Conservation (phyloP, 2,113 vertebrate species). For the Gadus chalcogrammus region DNA sequence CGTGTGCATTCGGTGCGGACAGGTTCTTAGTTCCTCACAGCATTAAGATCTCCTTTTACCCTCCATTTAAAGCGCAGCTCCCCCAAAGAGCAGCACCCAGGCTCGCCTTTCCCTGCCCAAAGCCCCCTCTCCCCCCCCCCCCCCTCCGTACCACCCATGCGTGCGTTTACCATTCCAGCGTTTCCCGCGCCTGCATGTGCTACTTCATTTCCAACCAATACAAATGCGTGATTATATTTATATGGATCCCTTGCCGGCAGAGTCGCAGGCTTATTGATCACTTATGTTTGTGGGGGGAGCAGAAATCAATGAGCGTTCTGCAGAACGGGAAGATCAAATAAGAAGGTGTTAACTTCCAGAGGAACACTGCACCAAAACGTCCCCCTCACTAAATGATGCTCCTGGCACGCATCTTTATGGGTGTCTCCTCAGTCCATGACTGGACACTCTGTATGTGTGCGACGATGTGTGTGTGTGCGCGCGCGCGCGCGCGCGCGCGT, state of each 20-base stretch:
- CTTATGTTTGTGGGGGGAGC: conserved; percentile 49
- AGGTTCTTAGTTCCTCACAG: conserved; percentile 41
- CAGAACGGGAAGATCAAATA: conserved; percentile 45
- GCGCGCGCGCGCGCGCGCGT: too few species aligned
- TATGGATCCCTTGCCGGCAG: conserved; percentile 61
- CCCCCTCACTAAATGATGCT: not conserved
- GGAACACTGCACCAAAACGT: conserved; percentile 23
- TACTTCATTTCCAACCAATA: conserved; percentile 56
- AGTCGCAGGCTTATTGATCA: conserved; percentile 62
- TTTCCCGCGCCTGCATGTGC: conserved; percentile 35
- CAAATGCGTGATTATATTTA: conserved; percentile 65
- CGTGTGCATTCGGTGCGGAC: conserved; percentile 41
- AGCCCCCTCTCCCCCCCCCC: conserved; percentile 14
- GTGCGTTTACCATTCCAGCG: conserved; percentile 40
- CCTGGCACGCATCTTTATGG: not conserved
- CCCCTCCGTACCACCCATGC: not conserved
- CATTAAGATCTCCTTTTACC: conserved; percentile 57
- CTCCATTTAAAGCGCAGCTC: conserved; percentile 61
- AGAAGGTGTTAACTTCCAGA: conserved; percentile 47
- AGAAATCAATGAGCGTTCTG: conserved; percentile 54
- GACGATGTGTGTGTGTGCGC: not conserved
- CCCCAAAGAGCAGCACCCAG: conserved; percentile 45
- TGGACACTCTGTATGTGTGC: not conserved
- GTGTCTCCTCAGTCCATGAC: too few species aligned
- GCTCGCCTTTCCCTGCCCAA: too few species aligned